These are phyloP conservation scores for Sebastes itinus DNA, from an alignment of 2,797 vertebrate genomes.

Conservation along the genomic window DNA sequence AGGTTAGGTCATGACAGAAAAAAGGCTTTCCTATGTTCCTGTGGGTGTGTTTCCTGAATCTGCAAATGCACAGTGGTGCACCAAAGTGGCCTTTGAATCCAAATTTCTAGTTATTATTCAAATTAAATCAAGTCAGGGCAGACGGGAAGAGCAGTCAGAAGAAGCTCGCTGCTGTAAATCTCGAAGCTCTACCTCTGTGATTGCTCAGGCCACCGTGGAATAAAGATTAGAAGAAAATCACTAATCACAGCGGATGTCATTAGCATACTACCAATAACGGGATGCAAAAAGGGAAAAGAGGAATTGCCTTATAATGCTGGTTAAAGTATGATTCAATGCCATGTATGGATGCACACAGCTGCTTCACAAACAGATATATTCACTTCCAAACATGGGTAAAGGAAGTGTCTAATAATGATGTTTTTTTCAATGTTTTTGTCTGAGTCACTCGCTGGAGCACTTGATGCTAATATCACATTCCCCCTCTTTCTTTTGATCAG, in stretches of 20 bases:
- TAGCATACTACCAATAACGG: constrained; percentile 97
- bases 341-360: constrained; percentile 84
- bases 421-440: constrained; percentile 82
- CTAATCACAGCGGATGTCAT: constrained; percentile 93
- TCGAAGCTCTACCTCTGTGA: constrained; percentile 90
- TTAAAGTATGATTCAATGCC: constrained; percentile 87
- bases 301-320: constrained; percentile 87
- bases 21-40: constrained; percentile 37
- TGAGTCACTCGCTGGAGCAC: constrained; percentile 76
- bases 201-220: constrained; percentile 92
- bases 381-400: constrained; percentile 80
- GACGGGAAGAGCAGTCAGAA: constrained; percentile 85
- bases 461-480: constrained; percentile 84
- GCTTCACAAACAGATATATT: constrained; percentile 85
- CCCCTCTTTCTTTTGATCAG: constrained; percentile 82
- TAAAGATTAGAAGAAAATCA: constrained; percentile 96
- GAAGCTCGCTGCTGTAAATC: constrained; percentile 88
- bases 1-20: constrained; percentile 59
- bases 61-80: constrained; percentile 56
- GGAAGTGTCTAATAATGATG: constrained; percentile 83
- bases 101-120: constrained; percentile 88
- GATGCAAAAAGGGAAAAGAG: constrained; percentile 82
- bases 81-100: constrained; percentile 79
- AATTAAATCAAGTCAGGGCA: constrained; percentile 88
- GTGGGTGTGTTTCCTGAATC: constrained; percentile 68